phyloP scores from a whole-genome alignment of 2,888 invertebrate genomes.

The Monoplex corrugatus region DNA sequence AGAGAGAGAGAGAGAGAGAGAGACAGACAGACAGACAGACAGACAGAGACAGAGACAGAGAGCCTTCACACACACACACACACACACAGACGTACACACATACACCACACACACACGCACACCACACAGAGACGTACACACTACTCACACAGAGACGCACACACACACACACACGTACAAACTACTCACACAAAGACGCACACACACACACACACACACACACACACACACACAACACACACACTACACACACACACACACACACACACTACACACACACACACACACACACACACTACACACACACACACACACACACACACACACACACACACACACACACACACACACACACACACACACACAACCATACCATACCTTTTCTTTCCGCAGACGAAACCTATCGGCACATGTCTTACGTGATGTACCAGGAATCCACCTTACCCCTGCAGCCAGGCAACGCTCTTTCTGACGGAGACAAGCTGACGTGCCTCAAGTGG shows the following conservation, averaged over 20 bases:
- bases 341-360: too few species aligned
- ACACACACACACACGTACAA: neutral
- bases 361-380: too few species aligned
- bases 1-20: neutral
- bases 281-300: too few species aligned
- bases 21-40: conserved; percentile 6
- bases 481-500: too few species aligned
- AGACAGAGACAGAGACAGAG: neutral
- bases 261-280: neutral
- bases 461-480: too few species aligned
- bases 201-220: neutral
- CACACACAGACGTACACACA: neutral
- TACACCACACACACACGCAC: neutral
- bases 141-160: too few species aligned
- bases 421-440: too few species aligned
- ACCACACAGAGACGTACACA: too few species aligned
- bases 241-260: neutral
- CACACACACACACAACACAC: too few species aligned
- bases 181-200: neutral
- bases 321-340: neutral
- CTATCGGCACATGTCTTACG: too few species aligned
- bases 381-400: too few species aligned
- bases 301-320: neutral
- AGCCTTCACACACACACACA: neutral
- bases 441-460: too few species aligned